Evolutionary conservation across 2,888 invertebrate genomes (phyloP).

Genomic region (Athrips mouffetella): DNA sequence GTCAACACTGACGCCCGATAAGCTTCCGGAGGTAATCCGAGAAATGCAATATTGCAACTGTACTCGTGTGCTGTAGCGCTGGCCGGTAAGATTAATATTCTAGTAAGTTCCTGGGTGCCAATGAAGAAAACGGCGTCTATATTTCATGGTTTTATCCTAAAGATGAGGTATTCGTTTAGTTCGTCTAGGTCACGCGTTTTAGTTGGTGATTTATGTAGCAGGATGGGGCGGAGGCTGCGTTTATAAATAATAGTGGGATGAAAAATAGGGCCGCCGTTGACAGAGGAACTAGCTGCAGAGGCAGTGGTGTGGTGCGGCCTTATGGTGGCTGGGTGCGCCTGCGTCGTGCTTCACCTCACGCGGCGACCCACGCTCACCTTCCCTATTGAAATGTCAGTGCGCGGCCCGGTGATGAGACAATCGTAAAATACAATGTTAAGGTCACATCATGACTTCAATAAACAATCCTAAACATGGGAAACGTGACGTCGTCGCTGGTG

Average conservation of each 20-base stretch:
- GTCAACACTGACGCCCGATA: constrained; percentile 64
- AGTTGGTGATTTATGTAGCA: constrained; percentile 40
- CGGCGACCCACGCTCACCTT: constrained; percentile 70
- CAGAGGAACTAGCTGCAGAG: constrained; percentile 21
- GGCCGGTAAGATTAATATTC: constrained; percentile 38
- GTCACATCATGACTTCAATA: constrained; percentile 78
- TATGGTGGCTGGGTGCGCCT: constrained; percentile 36
- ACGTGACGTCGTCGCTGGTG: constrained; percentile 69
- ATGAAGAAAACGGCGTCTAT: constrained; percentile 40
- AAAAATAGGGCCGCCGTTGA: constrained; percentile 38
- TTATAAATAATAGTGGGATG: constrained; percentile 41
- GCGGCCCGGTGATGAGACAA: constrained; percentile 73
- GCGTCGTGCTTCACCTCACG: constrained; percentile 67
- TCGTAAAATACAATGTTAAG: constrained; percentile 77
- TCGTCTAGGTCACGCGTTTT: constrained; percentile 39
- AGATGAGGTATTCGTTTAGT: constrained; percentile 38
- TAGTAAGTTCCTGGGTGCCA: constrained; percentile 35
- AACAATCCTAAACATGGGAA: constrained; percentile 72
- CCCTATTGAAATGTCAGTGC: constrained; percentile 76
- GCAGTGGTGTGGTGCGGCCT: constrained; percentile 17
- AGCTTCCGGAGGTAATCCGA: constrained; percentile 59
- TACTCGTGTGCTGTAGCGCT: constrained; percentile 25
- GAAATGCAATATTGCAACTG: constrained; percentile 41
- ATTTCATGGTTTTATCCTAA: constrained; percentile 45
- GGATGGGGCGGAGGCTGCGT: constrained; percentile 31